These are phyloP conservation scores for Neodiprion virginianus DNA, from an alignment of 1,140 invertebrate species.

Conservation along the genomic window DNA sequence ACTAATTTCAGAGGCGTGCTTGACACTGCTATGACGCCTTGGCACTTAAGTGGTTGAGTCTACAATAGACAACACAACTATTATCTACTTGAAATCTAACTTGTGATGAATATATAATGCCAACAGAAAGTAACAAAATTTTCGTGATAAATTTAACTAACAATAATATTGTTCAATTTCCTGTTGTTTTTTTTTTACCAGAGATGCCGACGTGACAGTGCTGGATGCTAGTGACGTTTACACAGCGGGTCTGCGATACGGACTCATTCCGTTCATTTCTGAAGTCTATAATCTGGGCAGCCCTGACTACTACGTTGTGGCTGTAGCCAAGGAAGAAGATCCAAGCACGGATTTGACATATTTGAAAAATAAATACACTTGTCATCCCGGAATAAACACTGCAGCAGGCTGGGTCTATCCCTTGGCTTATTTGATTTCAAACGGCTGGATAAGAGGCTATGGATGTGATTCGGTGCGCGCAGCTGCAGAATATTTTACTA, in stretches of 20 bases:
- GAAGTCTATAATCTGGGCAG: constrained; percentile 88
- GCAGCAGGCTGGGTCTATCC: constrained; percentile 97
- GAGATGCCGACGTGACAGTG: constrained; percentile 83
- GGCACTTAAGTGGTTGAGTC: no score
- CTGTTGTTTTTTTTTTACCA: constrained; percentile 38
- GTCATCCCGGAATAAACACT: constrained; percentile 89
- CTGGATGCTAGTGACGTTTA: constrained; percentile 95
- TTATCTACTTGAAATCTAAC: no score
- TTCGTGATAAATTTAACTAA: background rate
- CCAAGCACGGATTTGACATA: constrained; percentile 87
- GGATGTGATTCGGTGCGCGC: constrained; percentile 89
- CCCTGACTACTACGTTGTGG: constrained; percentile 92
- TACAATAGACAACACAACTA: no score
- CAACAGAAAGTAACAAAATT: background rate
- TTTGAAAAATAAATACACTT: constrained; percentile 86
- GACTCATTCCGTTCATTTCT: constrained; percentile 85
- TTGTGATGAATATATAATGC: background rate
- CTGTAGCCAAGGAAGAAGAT: constrained; percentile 89
- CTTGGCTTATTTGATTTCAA: constrained; percentile 90
- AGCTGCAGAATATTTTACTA: constrained; percentile 91
- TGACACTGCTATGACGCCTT: no score
- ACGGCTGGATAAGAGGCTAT: constrained; percentile 91
- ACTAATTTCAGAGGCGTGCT: no score
- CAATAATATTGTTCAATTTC: background rate
- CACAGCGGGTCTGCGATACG: constrained; percentile 82